These are phyloP conservation scores for Coenonympha arcania DNA, from an alignment of 2,888 invertebrate genomes.

Conservation along the genomic window DNA sequence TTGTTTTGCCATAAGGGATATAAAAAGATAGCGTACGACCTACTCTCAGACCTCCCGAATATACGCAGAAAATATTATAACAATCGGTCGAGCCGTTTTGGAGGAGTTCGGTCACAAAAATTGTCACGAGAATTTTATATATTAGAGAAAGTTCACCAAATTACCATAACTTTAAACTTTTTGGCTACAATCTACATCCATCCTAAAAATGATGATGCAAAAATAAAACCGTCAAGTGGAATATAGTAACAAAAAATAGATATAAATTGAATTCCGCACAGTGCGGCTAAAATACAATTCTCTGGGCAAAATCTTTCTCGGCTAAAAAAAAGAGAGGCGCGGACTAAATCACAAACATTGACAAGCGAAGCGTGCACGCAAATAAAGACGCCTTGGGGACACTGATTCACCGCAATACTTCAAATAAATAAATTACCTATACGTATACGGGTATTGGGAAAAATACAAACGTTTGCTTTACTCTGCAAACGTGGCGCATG, in stretches of 20 bases:
- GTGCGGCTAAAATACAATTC: constrained; percentile 1
- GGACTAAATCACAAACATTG: constrained; percentile 55
- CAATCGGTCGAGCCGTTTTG: no score
- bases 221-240: no score
- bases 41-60: no score
- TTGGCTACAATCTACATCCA: no score
- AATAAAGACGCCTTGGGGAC: constrained; percentile 64
- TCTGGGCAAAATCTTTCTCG: constrained; percentile 10
- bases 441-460: constrained; percentile 36
- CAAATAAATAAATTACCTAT: constrained; percentile 57
- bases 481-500: constrained; percentile 39
- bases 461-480: constrained; percentile 48
- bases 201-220: no score
- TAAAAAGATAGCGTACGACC: no score
- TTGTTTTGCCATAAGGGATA: no score
- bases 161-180: no score
- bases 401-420: constrained; percentile 56
- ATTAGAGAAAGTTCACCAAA: no score
- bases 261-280: background rate
- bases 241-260: background rate
- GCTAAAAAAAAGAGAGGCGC: constrained; percentile 5
- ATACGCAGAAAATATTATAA: no score
- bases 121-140: no score
- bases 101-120: no score
- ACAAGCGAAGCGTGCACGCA: constrained; percentile 52